Evolutionary conservation across 2,113 vertebrate genomes (phyloP).

Genomic region (Willisornis vidua): DNA sequence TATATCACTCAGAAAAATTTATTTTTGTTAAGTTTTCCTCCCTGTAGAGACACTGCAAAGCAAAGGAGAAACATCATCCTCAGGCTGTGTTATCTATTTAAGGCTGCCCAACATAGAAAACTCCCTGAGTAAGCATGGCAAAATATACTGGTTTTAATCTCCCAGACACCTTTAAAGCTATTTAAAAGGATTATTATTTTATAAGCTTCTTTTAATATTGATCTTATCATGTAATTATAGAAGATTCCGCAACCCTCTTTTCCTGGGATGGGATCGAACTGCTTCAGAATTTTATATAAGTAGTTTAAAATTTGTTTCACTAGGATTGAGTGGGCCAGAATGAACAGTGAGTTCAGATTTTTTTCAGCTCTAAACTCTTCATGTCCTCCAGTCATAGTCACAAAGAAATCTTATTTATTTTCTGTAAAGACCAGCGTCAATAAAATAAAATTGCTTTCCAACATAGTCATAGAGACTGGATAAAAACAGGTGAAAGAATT

Average conservation of each 20-base stretch:
- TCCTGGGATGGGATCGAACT: background rate
- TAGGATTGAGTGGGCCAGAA: background rate
- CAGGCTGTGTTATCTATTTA: conserved; percentile 22
- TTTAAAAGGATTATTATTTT: conserved; percentile 36
- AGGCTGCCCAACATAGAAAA: background rate
- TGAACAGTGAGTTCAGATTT: background rate
- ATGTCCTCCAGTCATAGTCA: background rate
- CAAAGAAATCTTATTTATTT: conserved; percentile 34
- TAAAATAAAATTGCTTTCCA: background rate
- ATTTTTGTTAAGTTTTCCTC: background rate
- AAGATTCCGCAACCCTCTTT: background rate
- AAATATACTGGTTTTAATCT: conserved; percentile 44
- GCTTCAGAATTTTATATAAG: background rate
- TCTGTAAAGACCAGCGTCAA: background rate
- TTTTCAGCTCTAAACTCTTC: background rate
- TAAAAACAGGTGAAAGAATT: conserved; percentile 5
- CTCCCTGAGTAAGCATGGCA: conserved; percentile 27
- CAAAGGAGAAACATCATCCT: background rate
- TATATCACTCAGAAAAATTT: background rate
- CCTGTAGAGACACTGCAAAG: background rate
- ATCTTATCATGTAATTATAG: conserved; percentile 26
- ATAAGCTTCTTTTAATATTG: conserved; percentile 48
- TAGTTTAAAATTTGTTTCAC: background rate
- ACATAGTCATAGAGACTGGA: background rate
- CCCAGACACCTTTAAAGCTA: conserved; percentile 6